phyloP scores from a whole-genome alignment of 1,140 invertebrate species.

The Drosophila simulans region DNA sequence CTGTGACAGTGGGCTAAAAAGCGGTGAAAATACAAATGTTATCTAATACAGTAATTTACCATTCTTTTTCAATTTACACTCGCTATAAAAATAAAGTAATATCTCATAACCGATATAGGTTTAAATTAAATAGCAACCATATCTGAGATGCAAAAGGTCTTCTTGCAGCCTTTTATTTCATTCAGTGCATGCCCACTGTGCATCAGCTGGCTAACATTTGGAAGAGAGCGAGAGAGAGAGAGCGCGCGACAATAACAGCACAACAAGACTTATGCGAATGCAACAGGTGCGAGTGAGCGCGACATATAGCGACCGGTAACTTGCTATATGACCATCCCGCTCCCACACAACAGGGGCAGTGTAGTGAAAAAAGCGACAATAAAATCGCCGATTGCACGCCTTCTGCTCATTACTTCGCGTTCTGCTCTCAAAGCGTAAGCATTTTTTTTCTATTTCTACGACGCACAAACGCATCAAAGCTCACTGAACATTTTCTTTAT shows the following conservation, averaged over 20 bases:
- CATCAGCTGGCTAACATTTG: conserved; percentile 9
- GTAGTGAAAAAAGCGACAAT: conserved; percentile 40
- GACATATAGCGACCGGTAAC: conserved; percentile 4
- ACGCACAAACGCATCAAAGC: background rate
- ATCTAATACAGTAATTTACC: background rate
- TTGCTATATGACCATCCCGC: conserved; percentile 15
- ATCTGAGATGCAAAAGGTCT: too few species aligned
- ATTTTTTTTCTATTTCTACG: conserved; percentile 14
- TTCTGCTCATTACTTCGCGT: conserved; percentile 64
- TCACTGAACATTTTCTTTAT: conserved; percentile 8
- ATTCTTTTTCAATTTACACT: background rate
- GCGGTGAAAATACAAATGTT: background rate
- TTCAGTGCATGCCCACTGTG: background rate
- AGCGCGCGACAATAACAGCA: background rate
- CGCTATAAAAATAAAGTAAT: too few species aligned
- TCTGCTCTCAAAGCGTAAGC: conserved; percentile 69
- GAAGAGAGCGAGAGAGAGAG: background rate
- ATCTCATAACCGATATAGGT: too few species aligned
- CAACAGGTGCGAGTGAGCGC: conserved; percentile 8
- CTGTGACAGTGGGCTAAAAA: conserved; percentile 4
- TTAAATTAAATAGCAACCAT: too few species aligned
- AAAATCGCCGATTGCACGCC: conserved; percentile 59
- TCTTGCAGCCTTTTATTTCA: background rate
- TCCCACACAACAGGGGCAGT: conserved; percentile 3
- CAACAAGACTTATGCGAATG: background rate